These are phyloP conservation scores for Petrolisthes manimaculis DNA, from an alignment of 2,888 invertebrate genomes.

Conservation along the genomic window DNA sequence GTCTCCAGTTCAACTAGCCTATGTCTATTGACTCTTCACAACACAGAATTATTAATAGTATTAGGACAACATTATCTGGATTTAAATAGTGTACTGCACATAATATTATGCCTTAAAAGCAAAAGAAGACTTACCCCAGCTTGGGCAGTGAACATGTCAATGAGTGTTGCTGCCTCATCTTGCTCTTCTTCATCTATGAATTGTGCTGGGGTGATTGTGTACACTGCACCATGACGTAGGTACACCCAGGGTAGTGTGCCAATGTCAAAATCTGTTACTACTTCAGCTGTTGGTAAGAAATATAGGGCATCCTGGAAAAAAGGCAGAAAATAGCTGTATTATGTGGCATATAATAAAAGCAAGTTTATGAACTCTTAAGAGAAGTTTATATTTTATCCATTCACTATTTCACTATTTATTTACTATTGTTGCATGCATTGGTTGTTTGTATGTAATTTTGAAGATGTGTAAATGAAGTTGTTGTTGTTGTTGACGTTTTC, in stretches of 20 bases:
- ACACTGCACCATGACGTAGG: slow-evolving; percentile 34
- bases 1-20: no score
- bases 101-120: no score
- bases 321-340: neutral
- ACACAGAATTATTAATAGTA: no score
- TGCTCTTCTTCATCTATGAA: slow-evolving; percentile 35
- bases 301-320: slow-evolving; percentile 30
- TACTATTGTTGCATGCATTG: no score
- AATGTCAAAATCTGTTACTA: slow-evolving; percentile 45
- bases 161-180: slow-evolving; percentile 36
- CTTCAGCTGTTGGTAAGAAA: slow-evolving; percentile 47
- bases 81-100: no score
- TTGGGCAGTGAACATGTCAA: slow-evolving; percentile 33
- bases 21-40: no score
- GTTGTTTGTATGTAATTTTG: no score
- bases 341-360: neutral
- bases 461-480: no score
- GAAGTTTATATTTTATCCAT: neutral
- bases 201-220: slow-evolving; percentile 25
- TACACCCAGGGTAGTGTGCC: slow-evolving; percentile 51
- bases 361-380: neutral
- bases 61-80: no score
- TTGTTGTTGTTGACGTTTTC: no score
- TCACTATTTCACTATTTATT: neutral
- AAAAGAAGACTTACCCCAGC: slow-evolving; percentile 33